These are phyloP conservation scores for Epistrophe grossulariae DNA, from an alignment of 2,888 invertebrate species.

Conservation along the genomic window DNA sequence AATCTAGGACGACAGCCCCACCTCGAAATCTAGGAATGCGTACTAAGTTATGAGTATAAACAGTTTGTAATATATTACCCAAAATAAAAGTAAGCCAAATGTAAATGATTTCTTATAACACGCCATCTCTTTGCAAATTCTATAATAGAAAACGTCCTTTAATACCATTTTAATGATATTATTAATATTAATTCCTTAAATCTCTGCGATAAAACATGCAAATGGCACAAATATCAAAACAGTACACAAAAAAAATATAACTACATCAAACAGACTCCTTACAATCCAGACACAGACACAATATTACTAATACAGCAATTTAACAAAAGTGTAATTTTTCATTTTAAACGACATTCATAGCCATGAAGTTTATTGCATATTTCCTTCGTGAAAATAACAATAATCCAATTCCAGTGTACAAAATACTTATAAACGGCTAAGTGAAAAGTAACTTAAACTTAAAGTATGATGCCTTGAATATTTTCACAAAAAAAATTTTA, in stretches of 20 bases:
- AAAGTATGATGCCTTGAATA: not conserved
- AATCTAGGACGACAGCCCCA: not conserved
- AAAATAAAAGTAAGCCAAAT: not conserved
- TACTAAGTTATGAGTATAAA: too few species aligned
- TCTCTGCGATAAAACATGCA: not conserved
- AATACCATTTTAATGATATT: not conserved
- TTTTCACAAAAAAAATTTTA: not conserved
- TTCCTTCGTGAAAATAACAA: conserved; percentile 23
- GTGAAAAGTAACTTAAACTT: conserved; percentile 18
- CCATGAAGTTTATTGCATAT: conserved; percentile 12
- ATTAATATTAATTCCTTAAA: conserved; percentile 10
- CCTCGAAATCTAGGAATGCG: too few species aligned
- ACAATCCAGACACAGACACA: conserved; percentile 11
- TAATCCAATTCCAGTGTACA: not conserved
- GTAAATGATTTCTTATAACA: not conserved
- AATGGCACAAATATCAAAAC: not conserved
- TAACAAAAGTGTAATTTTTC: conserved; percentile 24
- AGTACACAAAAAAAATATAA: not conserved
- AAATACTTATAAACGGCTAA: conserved; percentile 1
- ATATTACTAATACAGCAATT: not conserved
- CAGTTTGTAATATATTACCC: not conserved
- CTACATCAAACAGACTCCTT: not conserved
- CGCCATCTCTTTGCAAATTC: not conserved
- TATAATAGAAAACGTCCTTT: not conserved
- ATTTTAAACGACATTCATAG: conserved; percentile 16